Conservation (phyloP, 2,797 vertebrate species). For the Threskiornis aethiopicus region DNA sequence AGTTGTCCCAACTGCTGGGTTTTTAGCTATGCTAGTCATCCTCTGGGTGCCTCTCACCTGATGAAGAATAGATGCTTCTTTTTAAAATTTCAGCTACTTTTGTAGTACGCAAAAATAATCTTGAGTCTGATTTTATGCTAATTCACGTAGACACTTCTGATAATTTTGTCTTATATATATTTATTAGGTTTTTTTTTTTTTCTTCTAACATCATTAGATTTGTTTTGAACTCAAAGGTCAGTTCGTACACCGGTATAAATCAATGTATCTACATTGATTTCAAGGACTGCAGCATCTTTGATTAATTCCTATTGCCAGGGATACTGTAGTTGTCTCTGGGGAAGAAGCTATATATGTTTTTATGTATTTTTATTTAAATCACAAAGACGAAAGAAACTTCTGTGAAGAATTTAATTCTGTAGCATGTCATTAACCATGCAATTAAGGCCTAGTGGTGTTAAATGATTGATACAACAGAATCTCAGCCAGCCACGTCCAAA, state of each 20-base stretch:
- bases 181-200: background rate
- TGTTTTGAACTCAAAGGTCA: constrained; percentile 58
- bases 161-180: constrained; percentile 39
- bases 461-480: background rate
- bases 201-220: constrained; percentile 11
- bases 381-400: background rate
- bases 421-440: background rate
- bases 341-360: background rate
- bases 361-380: background rate
- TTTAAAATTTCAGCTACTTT: background rate
- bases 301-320: constrained; percentile 28
- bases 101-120: background rate
- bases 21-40: background rate
- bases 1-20: background rate
- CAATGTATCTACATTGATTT: constrained; percentile 54
- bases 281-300: constrained; percentile 23
- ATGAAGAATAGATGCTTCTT: background rate
- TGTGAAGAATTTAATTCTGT: background rate
- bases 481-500: background rate
- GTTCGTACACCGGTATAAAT: constrained; percentile 27
- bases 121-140: background rate
- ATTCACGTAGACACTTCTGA: background rate
- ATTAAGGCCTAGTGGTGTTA: background rate
- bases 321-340: background rate
- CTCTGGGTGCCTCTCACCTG: background rate